Evolutionary conservation across 2,888 invertebrate genomes (phyloP).

Genomic region (Drosophila prolongata): DNA sequence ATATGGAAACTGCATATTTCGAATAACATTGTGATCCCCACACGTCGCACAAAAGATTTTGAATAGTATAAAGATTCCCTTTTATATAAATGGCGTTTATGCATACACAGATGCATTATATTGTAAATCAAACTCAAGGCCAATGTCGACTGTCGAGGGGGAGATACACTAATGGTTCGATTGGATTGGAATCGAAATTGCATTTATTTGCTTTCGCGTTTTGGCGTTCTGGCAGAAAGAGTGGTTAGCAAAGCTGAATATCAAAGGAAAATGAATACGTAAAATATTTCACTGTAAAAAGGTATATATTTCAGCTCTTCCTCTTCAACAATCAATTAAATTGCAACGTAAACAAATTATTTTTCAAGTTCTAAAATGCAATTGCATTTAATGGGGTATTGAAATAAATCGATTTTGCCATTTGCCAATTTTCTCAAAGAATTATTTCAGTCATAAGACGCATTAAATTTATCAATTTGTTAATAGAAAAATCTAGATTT

Average conservation of each 20-base stretch:
- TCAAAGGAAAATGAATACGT: slow-evolving; percentile 7
- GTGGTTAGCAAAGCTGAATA: slow-evolving; percentile 1
- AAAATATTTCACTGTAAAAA: background rate
- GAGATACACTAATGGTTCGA: slow-evolving; percentile 60
- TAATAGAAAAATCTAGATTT: too few species aligned
- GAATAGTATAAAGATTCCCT: background rate
- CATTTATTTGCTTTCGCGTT: slow-evolving; percentile 48
- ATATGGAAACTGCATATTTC: slow-evolving; percentile 14
- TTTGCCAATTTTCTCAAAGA: slow-evolving; percentile 3
- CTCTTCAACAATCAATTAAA: slow-evolving; percentile 6
- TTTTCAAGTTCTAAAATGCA: slow-evolving; percentile 36
- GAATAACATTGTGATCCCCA: slow-evolving; percentile 37
- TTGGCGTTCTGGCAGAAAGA: slow-evolving; percentile 59
- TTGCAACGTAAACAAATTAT: slow-evolving; percentile 25
- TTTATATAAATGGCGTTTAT: slow-evolving; percentile 27
- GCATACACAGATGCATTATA: slow-evolving; percentile 29
- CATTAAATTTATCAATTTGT: slow-evolving; percentile 5
- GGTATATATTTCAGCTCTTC: background rate
- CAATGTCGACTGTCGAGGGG: slow-evolving; percentile 47
- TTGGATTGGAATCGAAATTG: slow-evolving; percentile 54
- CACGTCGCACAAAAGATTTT: background rate
- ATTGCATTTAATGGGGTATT: slow-evolving; percentile 49
- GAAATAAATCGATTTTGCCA: slow-evolving; percentile 20
- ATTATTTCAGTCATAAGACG: slow-evolving; percentile 14
- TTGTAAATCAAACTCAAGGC: slow-evolving; percentile 72